Base-by-base conservation (phyloP, 2,797 vertebrate genomes). In the Tinamus major region DNA sequence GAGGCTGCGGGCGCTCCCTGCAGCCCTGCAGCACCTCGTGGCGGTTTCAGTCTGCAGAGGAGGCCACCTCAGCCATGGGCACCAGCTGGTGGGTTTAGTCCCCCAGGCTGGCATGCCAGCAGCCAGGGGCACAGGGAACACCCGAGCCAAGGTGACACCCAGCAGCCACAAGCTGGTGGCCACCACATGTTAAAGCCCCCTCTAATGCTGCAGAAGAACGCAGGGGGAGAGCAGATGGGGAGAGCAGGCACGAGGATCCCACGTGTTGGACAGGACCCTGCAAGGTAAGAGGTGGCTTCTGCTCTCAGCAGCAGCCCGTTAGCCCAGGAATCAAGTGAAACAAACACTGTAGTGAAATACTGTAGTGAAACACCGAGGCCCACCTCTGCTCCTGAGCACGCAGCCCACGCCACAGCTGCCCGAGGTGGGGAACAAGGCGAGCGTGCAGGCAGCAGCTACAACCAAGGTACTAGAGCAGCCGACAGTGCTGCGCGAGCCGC, bases 231-330 rank as follows among this genome's bases (percentile, higher is more conserved):
- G 37, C 1, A 2, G 49, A 62, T 69, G 72, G 82, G 48, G 64
- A 86, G 15, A 87, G 61, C 62, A 33, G 89, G 77, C 0, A 1
- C 33, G n/a, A 79, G 59, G 78, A 69, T 5, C 15, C 21, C 15
- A 39, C 2, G 0, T 33, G 18, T 39, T 56, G 53, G 61, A 70
- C 39, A 55, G 46, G 71, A 29, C 49, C 31, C 35, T 80, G 59
- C 63, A 76, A 67, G 55, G 39, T 89, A 48, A 82, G 41, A 79
- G 70, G 48, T 44, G 27, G 80, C 44, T 87, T 81, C 82, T 0
- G 3, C 41, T 78, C 82, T 89, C 92, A 94, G 92, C 83, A 94
- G 76, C 85, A 81, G 86, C 87, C 81, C 72, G 46, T 86, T 77
- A 72, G 76, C 83, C 82, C 56, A 85, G 63, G 72, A 39, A 79